Base-by-base conservation (phyloP, 1,140 invertebrate species). In the Scylla paramamosain region DNA sequence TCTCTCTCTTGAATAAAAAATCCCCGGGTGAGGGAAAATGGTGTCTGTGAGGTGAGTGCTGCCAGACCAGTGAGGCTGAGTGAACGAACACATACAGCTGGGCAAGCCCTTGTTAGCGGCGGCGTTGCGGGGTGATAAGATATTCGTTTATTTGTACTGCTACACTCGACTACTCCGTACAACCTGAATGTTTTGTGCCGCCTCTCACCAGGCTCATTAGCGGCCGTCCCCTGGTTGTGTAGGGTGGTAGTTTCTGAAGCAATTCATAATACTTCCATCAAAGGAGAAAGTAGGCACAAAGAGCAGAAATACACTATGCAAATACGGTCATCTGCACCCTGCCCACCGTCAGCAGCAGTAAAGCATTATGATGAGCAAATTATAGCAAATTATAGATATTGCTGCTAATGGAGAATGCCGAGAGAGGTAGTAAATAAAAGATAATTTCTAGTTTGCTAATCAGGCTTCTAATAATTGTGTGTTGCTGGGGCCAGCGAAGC, bases 321-420 rank as follows among this genome's bases (percentile, higher is more conserved):
- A 91, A 91, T 91, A 28, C 45, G 25, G 86, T 3, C 12, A 12
- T 29, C 45, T n/a, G 14, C 0, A 29, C n/a, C 32, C 67, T 77
- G 16, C 0, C 67, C 67, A 32, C 31, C 91, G 4, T 28, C 77
- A 2, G 10, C 16, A 12, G 92, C 82, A 12, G 39, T 93, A 93
- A 84, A 93, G 31, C 92, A 93, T 93, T n/a, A 28, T 46, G 92
- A 52, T 93, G 92, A 93, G 92, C 92, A 93, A 93, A 93, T 93
- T 93, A 84, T 12, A 93, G 32, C 25, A 83, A 93, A 93, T 93
- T 84, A 93, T 84, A 48, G 92, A 46, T 46, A 86, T 93, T 84
- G 67, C 45, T 93, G 12, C 8, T 82, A 32, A 86, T 84, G 92
- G 32, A 93, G 92, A 45, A 93, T 82, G 84, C 67, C 25, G 31